Evolutionary conservation across 2,797 vertebrate genomes (phyloP).

Genomic region (Rhinogobio ventralis): DNA sequence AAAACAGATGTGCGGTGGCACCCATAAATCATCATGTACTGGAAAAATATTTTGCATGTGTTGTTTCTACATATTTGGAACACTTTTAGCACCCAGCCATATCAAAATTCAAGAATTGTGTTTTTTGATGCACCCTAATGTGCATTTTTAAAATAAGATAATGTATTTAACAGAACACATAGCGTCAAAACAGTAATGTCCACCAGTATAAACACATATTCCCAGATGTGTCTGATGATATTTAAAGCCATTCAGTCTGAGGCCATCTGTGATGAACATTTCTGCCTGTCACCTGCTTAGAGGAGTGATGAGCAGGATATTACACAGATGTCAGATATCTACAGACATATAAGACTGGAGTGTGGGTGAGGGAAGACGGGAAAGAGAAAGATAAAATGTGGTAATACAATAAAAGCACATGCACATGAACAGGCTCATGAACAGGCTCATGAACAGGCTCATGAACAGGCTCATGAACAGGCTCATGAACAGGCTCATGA

Average conservation of each 20-base stretch:
- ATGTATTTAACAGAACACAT: constrained; percentile 45
- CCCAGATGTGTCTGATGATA: constrained; percentile 17
- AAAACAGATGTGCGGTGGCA: too few relatives aligned
- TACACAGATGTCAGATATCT: neutral
- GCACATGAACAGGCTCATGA: too few relatives aligned
- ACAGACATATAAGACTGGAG: neutral
- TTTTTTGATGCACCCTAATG: too few relatives aligned
- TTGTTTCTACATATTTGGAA: too few relatives aligned
- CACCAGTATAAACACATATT: constrained; percentile 10
- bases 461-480: too few relatives aligned
- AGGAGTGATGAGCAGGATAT: constrained; percentile 11
- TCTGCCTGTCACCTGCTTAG: constrained; percentile 9
- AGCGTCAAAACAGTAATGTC: constrained; percentile 17
- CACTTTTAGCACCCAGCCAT: too few relatives aligned
- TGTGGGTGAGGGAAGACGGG: neutral
- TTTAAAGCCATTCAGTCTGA: constrained; percentile 14
- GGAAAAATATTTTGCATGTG: too few relatives aligned
- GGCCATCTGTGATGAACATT: neutral
- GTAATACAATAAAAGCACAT: neutral
- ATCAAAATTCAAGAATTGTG: too few relatives aligned
- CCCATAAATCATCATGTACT: neutral
- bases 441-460: too few relatives aligned
- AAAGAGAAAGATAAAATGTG: neutral
- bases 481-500: too few relatives aligned
- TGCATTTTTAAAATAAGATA: constrained; percentile 16